These are phyloP conservation scores for Siniperca undulata DNA, from an alignment of 2,797 vertebrate species.

Conservation along the genomic window DNA sequence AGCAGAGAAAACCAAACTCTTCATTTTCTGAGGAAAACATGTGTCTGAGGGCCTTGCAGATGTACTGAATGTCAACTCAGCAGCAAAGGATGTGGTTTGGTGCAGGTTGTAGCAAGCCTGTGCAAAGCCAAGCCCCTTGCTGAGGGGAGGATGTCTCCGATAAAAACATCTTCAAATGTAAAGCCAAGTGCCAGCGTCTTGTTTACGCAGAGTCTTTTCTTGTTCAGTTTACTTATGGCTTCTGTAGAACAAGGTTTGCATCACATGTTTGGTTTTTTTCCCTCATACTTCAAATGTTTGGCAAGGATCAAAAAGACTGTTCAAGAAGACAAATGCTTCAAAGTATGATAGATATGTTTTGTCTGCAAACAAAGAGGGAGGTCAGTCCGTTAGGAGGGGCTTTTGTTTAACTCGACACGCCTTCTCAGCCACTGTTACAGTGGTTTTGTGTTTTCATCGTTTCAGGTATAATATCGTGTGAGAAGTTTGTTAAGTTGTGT, in stretches of 20 bases:
- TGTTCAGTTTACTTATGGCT: not conserved
- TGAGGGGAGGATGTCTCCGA: not conserved
- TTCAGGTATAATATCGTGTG: not conserved
- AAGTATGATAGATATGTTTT: conserved; percentile 6
- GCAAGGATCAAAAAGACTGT: not conserved
- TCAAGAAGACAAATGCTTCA: not conserved
- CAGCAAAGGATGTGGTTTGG: conserved; percentile 68
- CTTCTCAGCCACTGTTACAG: not conserved
- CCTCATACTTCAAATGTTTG: conserved; percentile 35
- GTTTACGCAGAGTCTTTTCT: not conserved
- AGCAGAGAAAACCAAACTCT: not conserved
- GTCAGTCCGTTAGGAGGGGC: not conserved
- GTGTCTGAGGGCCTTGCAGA: not conserved
- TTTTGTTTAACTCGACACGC: not conserved
- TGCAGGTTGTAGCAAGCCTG: conserved; percentile 57
- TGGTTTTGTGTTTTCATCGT: not conserved
- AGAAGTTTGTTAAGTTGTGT: not conserved
- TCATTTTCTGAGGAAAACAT: not conserved
- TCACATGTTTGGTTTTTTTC: not conserved
- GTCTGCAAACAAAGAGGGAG: not conserved
- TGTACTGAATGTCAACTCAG: conserved; percentile 10
- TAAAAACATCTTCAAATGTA: not conserved
- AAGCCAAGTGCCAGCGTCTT: not conserved
- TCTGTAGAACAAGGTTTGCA: not conserved
- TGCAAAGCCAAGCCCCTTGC: conserved; percentile 21